A percentile compares a stretch with the other conserved stretches of the same genome.
phyloP scores from a whole-genome alignment of 2,888 invertebrate species.

The Acanthopleura granulata region DNA sequence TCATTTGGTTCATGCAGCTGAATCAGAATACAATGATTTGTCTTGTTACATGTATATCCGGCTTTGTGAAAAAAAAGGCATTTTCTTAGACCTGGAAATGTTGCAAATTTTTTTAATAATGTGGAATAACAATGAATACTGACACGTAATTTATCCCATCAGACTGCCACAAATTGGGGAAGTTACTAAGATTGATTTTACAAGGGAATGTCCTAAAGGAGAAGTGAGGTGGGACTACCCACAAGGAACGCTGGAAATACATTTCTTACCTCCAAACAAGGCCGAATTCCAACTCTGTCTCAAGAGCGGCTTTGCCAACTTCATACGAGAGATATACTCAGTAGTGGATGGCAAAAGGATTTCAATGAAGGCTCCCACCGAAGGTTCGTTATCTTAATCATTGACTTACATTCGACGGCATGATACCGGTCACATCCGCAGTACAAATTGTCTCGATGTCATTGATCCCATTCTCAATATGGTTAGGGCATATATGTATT shows the following conservation, averaged over 20 bases:
- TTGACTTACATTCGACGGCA: too few relatives aligned
- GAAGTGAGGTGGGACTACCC: background rate
- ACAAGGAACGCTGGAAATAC: background rate
- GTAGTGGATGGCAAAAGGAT: background rate
- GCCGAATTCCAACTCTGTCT: background rate
- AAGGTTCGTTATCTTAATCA: background rate
- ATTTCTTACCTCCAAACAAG: background rate
- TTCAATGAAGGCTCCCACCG: background rate
- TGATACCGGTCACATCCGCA: too few relatives aligned
- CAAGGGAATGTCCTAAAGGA: background rate
- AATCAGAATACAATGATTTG: too few relatives aligned
- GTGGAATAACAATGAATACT: too few relatives aligned
- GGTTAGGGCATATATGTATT: background rate
- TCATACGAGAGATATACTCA: background rate
- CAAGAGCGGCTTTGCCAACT: background rate
- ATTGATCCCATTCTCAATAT: background rate
- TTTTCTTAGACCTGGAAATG: too few relatives aligned
- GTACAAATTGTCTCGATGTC: too few relatives aligned
- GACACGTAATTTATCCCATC: background rate
- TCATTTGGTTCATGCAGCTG: too few relatives aligned
- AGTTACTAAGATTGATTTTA: background rate
- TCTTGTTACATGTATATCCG: too few relatives aligned
- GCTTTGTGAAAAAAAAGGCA: too few relatives aligned
- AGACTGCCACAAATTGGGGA: background rate
- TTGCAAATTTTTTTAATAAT: too few relatives aligned